Percentiles rank a stretch among this genome's conserved stretches.
phyloP scores from a whole-genome alignment of 2,888 invertebrate species.

The Tenthredo distinguenda region DNA sequence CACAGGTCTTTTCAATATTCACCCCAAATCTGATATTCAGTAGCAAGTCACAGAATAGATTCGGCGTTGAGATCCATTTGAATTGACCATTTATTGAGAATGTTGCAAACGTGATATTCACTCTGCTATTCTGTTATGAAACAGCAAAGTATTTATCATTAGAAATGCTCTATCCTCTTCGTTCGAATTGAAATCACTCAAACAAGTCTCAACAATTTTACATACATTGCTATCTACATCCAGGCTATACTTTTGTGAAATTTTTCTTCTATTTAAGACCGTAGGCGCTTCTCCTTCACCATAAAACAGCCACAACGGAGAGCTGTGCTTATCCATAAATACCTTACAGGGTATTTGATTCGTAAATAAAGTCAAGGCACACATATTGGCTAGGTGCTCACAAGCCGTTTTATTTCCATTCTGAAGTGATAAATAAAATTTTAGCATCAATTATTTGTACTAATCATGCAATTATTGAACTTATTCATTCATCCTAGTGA shows the following conservation, averaged over 20 bases:
- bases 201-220: constrained; percentile 43
- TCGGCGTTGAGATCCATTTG: constrained; percentile 72
- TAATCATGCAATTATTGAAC: constrained; percentile 29
- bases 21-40: constrained; percentile 77
- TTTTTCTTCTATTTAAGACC: constrained; percentile 76
- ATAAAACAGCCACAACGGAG: constrained; percentile 78
- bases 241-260: constrained; percentile 78
- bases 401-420: constrained; percentile 81
- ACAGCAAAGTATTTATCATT: constrained; percentile 54
- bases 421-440: constrained; percentile 67
- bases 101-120: constrained; percentile 77
- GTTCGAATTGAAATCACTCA: constrained; percentile 12
- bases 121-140: constrained; percentile 69
- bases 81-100: constrained; percentile 77
- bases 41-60: constrained; percentile 70
- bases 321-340: constrained; percentile 61
- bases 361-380: constrained; percentile 81
- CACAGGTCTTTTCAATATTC: constrained; percentile 73
- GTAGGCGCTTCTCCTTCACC: constrained; percentile 78
- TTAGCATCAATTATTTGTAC: neutral
- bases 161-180: neutral
- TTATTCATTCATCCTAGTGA: neutral
- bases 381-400: constrained; percentile 85
- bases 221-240: constrained; percentile 75
- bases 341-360: constrained; percentile 71